Evolutionary conservation across 2,888 invertebrate species (phyloP), one percentile per base, ranked within the genome.

Genomic region (Oxytorus armatus): DNA sequence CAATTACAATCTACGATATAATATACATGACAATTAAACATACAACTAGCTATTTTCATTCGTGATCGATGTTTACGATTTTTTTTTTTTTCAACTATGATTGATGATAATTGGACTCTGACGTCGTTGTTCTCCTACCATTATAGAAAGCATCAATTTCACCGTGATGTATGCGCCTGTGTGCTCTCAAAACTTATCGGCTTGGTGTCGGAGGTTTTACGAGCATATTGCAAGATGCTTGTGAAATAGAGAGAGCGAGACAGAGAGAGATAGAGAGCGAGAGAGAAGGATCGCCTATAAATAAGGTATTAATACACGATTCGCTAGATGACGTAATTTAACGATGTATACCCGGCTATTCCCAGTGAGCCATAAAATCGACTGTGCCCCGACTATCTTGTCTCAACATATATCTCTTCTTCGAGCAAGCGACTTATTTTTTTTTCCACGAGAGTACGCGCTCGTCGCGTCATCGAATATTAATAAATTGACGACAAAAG

Each of bases 271-370:
- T 44, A 61, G 51, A 55, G 57, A 66, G 75, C 79, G 63, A 33
- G 73, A 63, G 85, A 53, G 74, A 70, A 79, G 59, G 82, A 73
- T 81, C 79, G 82, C 77, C 87, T 87, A 87, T 88, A 88, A 89
- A 88, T 86, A 85, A 79, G 83, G 69, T 83, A 84, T 87, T 86
- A 87, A 89, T 89, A 85, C 83, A 70, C 83, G 82, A 83, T 86
- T 88, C 86, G 84, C 88, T 89, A 87, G 86, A 85, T 88, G 87
- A 88, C 88, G 88, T 89, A 88, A 88, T 55, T 85, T 86, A 82
- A 87, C 82, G 86, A 77, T 75, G 82, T 84, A 82, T 80, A 82
- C 80, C 68, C 63, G 73, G 76, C 85, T 84, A 88, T 88, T 87
- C 86, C 69, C 59, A 84, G 84, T 81, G 66, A 82, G 77, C 72